Base-by-base conservation (phyloP, 2,113 vertebrate species). In the Cephalopterus ornatus region DNA sequence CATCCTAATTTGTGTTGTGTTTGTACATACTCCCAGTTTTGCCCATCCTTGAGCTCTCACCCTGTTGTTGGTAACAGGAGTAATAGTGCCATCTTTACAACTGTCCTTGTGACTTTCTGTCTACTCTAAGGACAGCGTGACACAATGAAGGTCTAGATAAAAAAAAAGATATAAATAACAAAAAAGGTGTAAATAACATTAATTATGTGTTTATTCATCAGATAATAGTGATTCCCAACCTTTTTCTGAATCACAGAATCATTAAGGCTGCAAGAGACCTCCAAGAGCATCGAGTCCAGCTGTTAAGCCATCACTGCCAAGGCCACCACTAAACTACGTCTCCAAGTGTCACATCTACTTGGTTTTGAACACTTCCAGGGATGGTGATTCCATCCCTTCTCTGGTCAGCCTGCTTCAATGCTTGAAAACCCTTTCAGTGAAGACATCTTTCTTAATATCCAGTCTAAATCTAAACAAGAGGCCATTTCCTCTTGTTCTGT, bases 201-300 rank as follows among this genome's bases (percentile, higher is more conserved):
- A 4, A 53, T 52, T 83, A 6, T 44, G 26, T 35, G 10, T 63
- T 85, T 67, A 5, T 77, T 67, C 4, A 19, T 16, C 30, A 26
- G 0, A 1, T 5, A 30, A 27, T 30, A 33, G 3, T 1, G 2
- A 68, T 85, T 62, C 39, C 10, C 12, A 32, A 22, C 19, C 4
- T 44, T 52, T 30, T 66, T 37, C 35, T 73, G 50, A 92, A 49
- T n/a, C 19, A 52, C 9, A 68, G 24, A 21, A 59, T 35, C 21
- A 35, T 35, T 47, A 55, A 70, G 30, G 7, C 24, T 76, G 47
- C 39, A 53, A 30, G 53, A 46, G 23, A 52, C 3, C 4, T 61
- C 12, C 7, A 20, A 11, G 46, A 41, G 5, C 9, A 11, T 5
- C 19, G 19, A 41, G 30, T 61, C 46, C 55, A 55, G 4, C 24